phyloP scores from a whole-genome alignment of 2,797 vertebrate species.

The Eulemur albifrons region DNA sequence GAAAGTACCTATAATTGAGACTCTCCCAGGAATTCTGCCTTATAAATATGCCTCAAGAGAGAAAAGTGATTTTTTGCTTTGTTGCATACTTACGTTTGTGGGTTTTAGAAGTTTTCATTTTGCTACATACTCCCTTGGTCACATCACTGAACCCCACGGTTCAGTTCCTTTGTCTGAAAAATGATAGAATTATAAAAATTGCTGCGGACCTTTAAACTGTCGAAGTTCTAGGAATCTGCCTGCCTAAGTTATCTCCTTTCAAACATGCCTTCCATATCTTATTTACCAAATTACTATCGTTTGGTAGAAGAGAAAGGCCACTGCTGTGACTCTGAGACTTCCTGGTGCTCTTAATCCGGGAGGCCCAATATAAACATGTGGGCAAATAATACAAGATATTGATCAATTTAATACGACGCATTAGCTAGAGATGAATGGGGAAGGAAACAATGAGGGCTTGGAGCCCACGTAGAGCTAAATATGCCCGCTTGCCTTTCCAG shows the following conservation, averaged over 20 bases:
- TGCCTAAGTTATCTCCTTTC: conserved; percentile 5
- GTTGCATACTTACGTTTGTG: not conserved
- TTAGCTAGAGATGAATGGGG: not conserved
- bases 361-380: not conserved
- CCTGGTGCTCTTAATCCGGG: not conserved
- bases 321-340: not conserved
- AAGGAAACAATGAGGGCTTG: not conserved
- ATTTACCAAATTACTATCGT: not conserved
- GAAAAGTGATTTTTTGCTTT: not conserved
- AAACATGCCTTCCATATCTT: not conserved
- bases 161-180: not conserved
- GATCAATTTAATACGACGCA: not conserved
- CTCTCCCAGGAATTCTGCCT: conserved; percentile 27
- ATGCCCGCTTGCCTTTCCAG: not conserved
- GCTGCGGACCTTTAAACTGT: not conserved
- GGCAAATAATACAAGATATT: not conserved
- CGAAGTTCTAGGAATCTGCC: not conserved
- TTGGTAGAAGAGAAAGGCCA: not conserved
- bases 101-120: not conserved
- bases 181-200: not conserved
- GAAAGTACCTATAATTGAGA: not conserved
- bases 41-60: conserved; percentile 8
- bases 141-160: not conserved
- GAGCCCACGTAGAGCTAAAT: not conserved
- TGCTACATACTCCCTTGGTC: not conserved